Evolutionary conservation across 1,140 invertebrate genomes (phyloP).

Genomic region (Conopomorpha cramerella): DNA sequence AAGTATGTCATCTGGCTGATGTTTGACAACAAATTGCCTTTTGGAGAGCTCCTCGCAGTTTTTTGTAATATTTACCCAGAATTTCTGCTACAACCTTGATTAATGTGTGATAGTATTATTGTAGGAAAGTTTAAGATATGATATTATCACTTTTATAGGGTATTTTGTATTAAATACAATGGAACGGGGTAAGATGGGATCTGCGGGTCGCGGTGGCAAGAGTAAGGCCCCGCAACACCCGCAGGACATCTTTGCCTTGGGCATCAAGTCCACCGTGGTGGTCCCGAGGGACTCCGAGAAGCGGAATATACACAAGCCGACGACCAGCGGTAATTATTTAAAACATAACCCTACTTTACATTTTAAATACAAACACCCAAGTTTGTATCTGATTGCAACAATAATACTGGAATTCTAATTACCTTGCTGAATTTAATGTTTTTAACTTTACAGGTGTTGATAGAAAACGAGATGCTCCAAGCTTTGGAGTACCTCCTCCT

Average conservation of each 20-base stretch:
- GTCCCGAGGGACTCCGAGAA: conserved; percentile 52
- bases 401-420: too few relatives aligned
- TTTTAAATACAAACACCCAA: too few relatives aligned
- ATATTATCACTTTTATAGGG: too few relatives aligned
- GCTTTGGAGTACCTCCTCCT: conserved; percentile 38
- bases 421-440: neutral
- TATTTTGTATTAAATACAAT: conserved; percentile 14
- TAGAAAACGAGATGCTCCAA: conserved; percentile 38
- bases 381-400: too few relatives aligned
- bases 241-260: conserved; percentile 52
- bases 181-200: conserved; percentile 50
- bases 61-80: too few relatives aligned
- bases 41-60: too few relatives aligned
- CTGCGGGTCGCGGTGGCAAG: conserved; percentile 47
- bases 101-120: too few relatives aligned
- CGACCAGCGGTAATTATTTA: conserved; percentile 34
- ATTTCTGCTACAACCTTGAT: too few relatives aligned
- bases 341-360: neutral
- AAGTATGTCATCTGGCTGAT: too few relatives aligned
- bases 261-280: conserved; percentile 47
- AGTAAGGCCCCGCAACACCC: conserved; percentile 54
- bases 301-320: conserved; percentile 52
- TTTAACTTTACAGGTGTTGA: conserved; percentile 26
- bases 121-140: neutral
- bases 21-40: too few relatives aligned